Conservation (phyloP, 2,113 vertebrate species). For the Oxygymnocypris stewartii region DNA sequence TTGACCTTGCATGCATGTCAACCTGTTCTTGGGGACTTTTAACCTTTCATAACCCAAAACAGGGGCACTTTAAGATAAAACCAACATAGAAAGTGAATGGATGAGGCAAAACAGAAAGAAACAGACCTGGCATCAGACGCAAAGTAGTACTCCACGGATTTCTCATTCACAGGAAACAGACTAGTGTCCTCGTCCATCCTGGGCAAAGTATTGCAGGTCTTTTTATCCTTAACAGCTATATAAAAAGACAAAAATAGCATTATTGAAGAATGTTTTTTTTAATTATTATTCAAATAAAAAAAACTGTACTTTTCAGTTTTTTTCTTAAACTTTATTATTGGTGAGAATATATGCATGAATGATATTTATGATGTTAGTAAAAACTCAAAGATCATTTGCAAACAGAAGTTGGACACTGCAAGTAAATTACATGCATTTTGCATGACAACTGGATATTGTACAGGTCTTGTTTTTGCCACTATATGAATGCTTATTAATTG, state of each 20-base stretch:
- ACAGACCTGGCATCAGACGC: conserved; percentile 94
- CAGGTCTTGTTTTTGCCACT: not conserved
- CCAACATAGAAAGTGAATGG: not conserved
- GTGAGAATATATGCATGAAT: not conserved
- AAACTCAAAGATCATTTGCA: too few species aligned
- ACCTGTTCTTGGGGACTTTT: too few species aligned
- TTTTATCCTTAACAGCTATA: conserved; percentile 87
- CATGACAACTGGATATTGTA: not conserved
- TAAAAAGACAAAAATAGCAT: conserved; percentile 13
- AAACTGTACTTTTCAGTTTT: too few species aligned
- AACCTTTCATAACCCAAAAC: too few species aligned
- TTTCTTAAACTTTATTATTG: not conserved
- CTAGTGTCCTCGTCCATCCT: conserved; percentile 91
- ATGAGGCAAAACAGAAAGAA: not conserved
- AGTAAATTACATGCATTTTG: not conserved
- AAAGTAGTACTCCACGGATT: conserved; percentile 97
- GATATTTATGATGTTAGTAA: not conserved
- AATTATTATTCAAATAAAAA: too few species aligned
- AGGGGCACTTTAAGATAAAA: not conserved
- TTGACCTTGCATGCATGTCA: too few species aligned
- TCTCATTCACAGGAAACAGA: conserved; percentile 93
- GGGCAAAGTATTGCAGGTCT: conserved; percentile 81
- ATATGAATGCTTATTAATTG: not conserved
- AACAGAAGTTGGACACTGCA: not conserved
- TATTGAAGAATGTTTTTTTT: not conserved